Conservation (phyloP, 2,113 vertebrate genomes). For the Syngnathus floridae region DNA sequence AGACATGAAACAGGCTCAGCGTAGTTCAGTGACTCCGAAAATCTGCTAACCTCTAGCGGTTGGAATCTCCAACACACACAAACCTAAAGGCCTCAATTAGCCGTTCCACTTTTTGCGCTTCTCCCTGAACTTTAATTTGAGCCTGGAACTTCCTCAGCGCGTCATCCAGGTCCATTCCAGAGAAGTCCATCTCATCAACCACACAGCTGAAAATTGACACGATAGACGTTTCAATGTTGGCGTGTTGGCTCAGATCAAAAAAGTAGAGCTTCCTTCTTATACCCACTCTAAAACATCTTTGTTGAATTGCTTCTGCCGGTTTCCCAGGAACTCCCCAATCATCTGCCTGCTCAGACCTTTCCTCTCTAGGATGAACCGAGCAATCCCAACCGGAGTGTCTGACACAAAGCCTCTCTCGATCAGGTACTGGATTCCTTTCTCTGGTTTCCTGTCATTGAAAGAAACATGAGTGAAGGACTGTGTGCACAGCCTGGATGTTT, state of each 20-base stretch:
- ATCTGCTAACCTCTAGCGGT: background rate
- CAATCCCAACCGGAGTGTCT: constrained; percentile 91
- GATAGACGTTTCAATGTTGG: background rate
- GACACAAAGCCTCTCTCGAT: constrained; percentile 93
- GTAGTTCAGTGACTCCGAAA: background rate
- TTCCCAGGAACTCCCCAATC: constrained; percentile 97
- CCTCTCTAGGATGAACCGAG: constrained; percentile 92
- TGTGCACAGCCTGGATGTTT: background rate
- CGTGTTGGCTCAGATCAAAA: background rate
- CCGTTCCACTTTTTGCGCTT: constrained; percentile 91
- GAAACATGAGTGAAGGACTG: background rate
- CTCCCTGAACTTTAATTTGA: constrained; percentile 92
- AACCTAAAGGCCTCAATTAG: constrained; percentile 92
- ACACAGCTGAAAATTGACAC: constrained; percentile 78
- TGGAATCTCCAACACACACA: constrained; percentile 10
- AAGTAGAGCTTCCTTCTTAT: background rate
- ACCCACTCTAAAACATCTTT: constrained; percentile 93
- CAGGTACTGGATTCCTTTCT: constrained; percentile 97
- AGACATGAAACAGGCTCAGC: constrained; percentile 22
- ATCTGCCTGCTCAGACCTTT: constrained; percentile 95
- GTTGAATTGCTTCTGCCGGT: constrained; percentile 95
- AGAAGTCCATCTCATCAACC: constrained; percentile 97
- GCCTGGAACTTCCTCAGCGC: constrained; percentile 92
- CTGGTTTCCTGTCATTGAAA: constrained; percentile 78
- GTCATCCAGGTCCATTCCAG: constrained; percentile 92